Conservation (phyloP, 1,140 invertebrate species). For the Hyposmocoma kahamanoa region DNA sequence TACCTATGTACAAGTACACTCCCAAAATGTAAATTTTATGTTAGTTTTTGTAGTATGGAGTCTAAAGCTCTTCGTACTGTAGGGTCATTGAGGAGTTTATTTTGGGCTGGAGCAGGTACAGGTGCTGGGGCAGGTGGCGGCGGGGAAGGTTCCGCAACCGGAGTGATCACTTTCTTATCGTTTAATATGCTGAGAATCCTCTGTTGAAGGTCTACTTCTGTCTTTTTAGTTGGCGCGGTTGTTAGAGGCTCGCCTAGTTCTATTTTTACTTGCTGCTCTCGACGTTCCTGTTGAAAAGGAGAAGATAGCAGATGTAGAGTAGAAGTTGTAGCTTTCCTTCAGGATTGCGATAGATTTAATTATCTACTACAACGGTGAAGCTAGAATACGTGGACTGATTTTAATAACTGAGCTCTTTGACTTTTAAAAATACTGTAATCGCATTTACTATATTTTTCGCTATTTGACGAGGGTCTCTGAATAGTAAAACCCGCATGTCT, state of each 20-base stretch:
- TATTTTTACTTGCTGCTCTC: constrained; percentile 81
- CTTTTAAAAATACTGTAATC: too few species aligned
- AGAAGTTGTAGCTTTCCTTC: too few species aligned
- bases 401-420: too few species aligned
- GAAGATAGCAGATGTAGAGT: neutral
- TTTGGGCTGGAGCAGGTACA: constrained; percentile 28
- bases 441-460: too few species aligned
- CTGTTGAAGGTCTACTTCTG: constrained; percentile 86
- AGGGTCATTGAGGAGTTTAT: constrained; percentile 78
- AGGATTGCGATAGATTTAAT: too few species aligned
- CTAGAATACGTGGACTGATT: too few species aligned
- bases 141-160: constrained; percentile 17
- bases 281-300: constrained; percentile 75
- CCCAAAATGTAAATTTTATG: too few species aligned
- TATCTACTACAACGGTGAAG: too few species aligned
- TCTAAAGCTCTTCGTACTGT: constrained; percentile 85
- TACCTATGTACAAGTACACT: too few species aligned
- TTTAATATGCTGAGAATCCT: constrained; percentile 90
- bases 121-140: constrained; percentile 19
- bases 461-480: too few species aligned
- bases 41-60: constrained; percentile 77
- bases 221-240: constrained; percentile 60
- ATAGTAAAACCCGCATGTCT: too few species aligned
- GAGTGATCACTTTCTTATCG: constrained; percentile 51
- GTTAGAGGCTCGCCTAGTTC: constrained; percentile 78